Base-by-base conservation (phyloP, 53 echinoderm and acorn worm genomes). In the Echinometra lucunter region DNA sequence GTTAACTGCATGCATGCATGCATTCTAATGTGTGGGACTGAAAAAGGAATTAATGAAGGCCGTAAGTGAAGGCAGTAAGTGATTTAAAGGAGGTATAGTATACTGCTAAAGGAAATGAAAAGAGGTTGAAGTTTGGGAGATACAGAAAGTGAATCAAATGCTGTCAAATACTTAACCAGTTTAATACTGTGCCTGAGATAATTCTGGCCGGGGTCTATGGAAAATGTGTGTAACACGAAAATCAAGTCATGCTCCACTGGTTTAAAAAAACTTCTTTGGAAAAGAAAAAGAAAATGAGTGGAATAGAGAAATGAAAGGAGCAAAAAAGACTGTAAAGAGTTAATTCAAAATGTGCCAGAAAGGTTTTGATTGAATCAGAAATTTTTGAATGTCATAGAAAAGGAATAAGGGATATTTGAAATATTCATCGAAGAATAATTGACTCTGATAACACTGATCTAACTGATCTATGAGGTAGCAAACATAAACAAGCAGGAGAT, bases 1-100 rank as follows among this genome's bases (percentile, higher is more conserved):
- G 56, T 12, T 55, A 30, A 16, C 87, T 30, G 49, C 53, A 6
- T 30, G 88, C 88, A 53, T 32, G 88, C 88, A 55, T 88, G 88
- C 88, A 88, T 88, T 28, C 15, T 88, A 56, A 53, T 88, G 15
- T 32, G 15, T 30, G 88, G 56, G 88, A 56, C 88, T 88, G 30
- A 88, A 34, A 30, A 83, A 82, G 45, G 25, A 47, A 44, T 25
- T 0, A 17, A 17, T 27, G 88, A 57, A 89, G 34, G 30, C 1
- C 57, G 57, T 49, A 56, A 58, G 47, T 35, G 78, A n/a, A n/a
- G n/a, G n/a, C n/a, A n/a, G n/a, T n/a, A n/a, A n/a, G n/a, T 49
- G 9, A 49, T 4, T 49, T 49, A 83, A 83, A n/a, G 25, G 30
- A 37, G 82, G 45, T 44, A 30, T 2, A 4, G 25, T n/a, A 45